Evolutionary conservation across 2,113 vertebrate species (phyloP).

Genomic region (Gallinago paraguaiae): DNA sequence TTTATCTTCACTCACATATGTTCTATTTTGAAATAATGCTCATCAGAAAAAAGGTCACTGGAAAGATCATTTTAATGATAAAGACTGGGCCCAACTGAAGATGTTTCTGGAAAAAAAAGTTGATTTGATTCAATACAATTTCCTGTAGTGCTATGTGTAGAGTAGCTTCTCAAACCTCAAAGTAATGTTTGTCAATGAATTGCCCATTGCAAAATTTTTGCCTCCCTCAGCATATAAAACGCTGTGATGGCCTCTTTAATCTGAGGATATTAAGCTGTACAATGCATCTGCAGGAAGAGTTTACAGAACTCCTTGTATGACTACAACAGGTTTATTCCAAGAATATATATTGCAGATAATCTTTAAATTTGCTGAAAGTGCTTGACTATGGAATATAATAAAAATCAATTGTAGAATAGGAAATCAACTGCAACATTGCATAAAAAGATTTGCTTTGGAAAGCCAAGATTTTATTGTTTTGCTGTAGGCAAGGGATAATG

Average conservation of each 20-base stretch:
- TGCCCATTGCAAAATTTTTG: neutral
- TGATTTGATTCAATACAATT: neutral
- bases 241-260: neutral
- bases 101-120: neutral
- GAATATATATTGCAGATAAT: constrained; percentile 46
- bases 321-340: constrained; percentile 35
- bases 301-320: constrained; percentile 24
- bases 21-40: neutral
- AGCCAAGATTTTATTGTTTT: constrained; percentile 43
- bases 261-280: constrained; percentile 26
- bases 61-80: neutral
- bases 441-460: constrained; percentile 36
- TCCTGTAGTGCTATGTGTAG: neutral
- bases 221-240: neutral
- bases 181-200: neutral
- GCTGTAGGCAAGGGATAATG: constrained; percentile 42
- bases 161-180: neutral
- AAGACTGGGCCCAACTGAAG: neutral
- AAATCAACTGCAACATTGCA: constrained; percentile 56
- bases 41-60: neutral
- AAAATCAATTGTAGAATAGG: constrained; percentile 64
- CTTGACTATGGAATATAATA: constrained; percentile 50
- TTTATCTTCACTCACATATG: neutral
- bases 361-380: constrained; percentile 57
- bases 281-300: neutral